These are phyloP conservation scores for Siniperca knerii DNA, from an alignment of 2,113 vertebrate species.

Conservation along the genomic window DNA sequence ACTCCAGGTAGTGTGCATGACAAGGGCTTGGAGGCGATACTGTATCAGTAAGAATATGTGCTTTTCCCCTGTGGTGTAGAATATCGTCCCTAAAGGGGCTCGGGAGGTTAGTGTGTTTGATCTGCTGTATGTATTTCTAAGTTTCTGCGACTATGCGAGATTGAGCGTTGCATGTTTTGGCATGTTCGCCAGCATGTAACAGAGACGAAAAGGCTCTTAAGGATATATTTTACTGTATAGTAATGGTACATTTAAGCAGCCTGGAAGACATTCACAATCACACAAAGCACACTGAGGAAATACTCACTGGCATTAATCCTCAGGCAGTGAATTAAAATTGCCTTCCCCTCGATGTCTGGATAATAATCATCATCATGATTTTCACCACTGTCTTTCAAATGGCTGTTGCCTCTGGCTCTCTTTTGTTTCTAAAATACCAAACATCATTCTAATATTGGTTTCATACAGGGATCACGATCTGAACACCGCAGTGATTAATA, in stretches of 20 bases:
- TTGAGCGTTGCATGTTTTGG: conserved; percentile 77
- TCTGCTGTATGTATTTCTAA: conserved; percentile 69
- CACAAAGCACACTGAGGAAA: conserved; percentile 67
- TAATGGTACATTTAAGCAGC: conserved; percentile 58
- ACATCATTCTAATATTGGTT: conserved; percentile 30
- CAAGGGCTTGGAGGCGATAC: conserved; percentile 55
- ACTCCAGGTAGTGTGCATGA: conserved; percentile 65
- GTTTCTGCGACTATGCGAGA: conserved; percentile 62
- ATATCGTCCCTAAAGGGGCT: conserved; percentile 70
- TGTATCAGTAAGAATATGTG: conserved; percentile 66
- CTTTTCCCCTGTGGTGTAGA: conserved; percentile 64
- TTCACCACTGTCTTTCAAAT: conserved; percentile 63
- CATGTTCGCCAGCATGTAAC: conserved; percentile 65
- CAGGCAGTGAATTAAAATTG: conserved; percentile 61
- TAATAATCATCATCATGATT: conserved; percentile 64
- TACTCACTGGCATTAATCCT: conserved; percentile 74
- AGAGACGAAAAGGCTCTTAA: conserved; percentile 46
- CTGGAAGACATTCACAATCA: conserved; percentile 47
- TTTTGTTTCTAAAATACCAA: conserved; percentile 42
- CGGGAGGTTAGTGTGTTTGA: conserved; percentile 63
- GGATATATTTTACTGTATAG: conserved; percentile 55
- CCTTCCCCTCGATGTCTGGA: conserved; percentile 61
- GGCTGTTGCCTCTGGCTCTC: conserved; percentile 36
- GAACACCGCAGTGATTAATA: conserved; percentile 38
- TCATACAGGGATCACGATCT: not conserved